Evolutionary conservation across 2,113 vertebrate species (phyloP).

Genomic region (Todiramphus saurophagus): DNA sequence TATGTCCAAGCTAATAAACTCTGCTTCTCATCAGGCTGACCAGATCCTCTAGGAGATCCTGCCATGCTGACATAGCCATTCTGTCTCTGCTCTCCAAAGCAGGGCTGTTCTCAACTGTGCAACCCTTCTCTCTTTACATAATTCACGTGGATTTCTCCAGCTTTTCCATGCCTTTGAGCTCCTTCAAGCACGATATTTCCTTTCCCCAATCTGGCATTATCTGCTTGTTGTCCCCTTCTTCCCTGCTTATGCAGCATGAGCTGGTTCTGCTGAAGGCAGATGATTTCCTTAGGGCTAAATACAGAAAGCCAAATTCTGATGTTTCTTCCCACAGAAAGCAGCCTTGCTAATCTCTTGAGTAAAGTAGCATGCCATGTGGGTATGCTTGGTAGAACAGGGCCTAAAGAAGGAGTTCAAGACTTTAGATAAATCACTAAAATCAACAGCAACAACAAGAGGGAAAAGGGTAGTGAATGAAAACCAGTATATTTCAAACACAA

Average conservation of each 20-base stretch:
- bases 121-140: not conserved
- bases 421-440: not conserved
- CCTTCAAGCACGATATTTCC: not conserved
- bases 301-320: not conserved
- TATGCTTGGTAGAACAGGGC: not conserved
- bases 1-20: not conserved
- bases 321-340: not conserved
- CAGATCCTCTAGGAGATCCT: not conserved
- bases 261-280: not conserved
- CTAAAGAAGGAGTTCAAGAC: not conserved
- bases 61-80: not conserved
- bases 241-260: not conserved
- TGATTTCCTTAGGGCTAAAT: not conserved
- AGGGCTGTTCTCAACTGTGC: not conserved
- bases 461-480: not conserved
- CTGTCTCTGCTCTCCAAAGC: fast-evolving
- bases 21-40: not conserved
- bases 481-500: not conserved
- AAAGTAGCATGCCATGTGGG: not conserved
- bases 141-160: not conserved
- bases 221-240: fast-evolving
- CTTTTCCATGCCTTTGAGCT: not conserved
- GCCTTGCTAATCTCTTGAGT: not conserved
- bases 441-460: not conserved
- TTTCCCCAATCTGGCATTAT: not conserved